Evolutionary conservation across 2,888 invertebrate genomes (phyloP), one percentile per base, ranked within the genome.

Genomic region (Agrypnus murinus): DNA sequence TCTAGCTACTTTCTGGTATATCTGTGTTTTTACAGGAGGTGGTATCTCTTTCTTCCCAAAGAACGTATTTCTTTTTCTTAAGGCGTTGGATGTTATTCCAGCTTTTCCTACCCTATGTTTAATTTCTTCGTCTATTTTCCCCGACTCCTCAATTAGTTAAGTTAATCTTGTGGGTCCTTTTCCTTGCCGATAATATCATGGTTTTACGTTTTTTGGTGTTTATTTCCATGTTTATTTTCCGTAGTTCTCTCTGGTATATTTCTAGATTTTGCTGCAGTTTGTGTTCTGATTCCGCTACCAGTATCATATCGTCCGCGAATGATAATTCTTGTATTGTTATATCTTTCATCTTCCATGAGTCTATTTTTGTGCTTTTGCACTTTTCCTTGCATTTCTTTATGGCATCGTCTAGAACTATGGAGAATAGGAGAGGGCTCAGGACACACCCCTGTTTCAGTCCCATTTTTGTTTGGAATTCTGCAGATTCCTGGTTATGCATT

Each of bases 21-120:
- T n/a, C 14, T 15, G 6, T 14, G 58, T 10, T 38, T 58, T 58
- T 58, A 58, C 17, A 38, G 34, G 15, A n/a, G 43, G n/a, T 25
- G 43, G 45, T 15, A 36, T 40, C 17, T 60, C 43, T 43, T 45
- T 60, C n/a, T 60, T 45, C 19, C 43, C 45, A 7, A 60, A 12
- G 45, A 60, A 60, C 31, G 60, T 43, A 14, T n/a, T n/a, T n/a
- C n/a, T n/a, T n/a, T 17, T 40, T 60, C 19, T 60, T 7, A 60
- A 12, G 10, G 31, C 9, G 60, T 60, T 43, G n/a, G 9, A 60
- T 25, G 43, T 25, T 45, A 8, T 60, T 45, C 45, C 45, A n/a
- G 25, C 31, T 36, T 59, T 59, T 15, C 38, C 38, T 36, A 59
- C n/a, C n/a, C 40, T 17, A 38, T 59, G 10, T 14, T n/a, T 59